Conservation (phyloP, 2,113 vertebrate genomes). For the Cyanoramphus novaezelandiae region DNA sequence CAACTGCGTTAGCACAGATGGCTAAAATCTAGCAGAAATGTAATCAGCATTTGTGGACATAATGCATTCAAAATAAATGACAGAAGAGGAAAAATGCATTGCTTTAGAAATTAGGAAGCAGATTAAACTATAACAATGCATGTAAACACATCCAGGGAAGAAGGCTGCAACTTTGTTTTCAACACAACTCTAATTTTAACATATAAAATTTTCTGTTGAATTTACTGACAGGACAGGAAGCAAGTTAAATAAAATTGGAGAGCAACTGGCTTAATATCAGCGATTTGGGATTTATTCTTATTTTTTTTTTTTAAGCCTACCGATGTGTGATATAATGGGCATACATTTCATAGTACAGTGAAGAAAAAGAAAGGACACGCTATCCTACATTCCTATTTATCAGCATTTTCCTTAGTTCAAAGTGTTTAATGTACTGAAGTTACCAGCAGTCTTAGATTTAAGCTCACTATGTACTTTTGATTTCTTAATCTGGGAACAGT, state of each 20-base stretch:
- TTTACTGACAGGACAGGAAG: neutral
- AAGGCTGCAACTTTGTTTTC: constrained; percentile 5
- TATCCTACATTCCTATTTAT: neutral
- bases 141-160: constrained; percentile 17
- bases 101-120: constrained; percentile 32
- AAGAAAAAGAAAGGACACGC: neutral
- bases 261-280: neutral
- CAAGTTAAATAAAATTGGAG: neutral
- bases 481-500: neutral
- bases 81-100: constrained; percentile 28
- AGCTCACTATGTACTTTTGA: neutral
- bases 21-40: constrained; percentile 61
- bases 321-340: neutral
- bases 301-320: neutral
- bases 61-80: constrained; percentile 60
- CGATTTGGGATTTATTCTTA: neutral
- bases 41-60: constrained; percentile 56
- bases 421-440: neutral
- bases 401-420: neutral
- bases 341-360: neutral
- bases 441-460: neutral
- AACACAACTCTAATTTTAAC: neutral
- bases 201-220: neutral
- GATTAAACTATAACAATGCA: constrained; percentile 39
- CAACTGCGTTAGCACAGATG: constrained; percentile 66